Conservation (phyloP, 1,140 invertebrate species). For the Drosophila ananassae region DNA sequence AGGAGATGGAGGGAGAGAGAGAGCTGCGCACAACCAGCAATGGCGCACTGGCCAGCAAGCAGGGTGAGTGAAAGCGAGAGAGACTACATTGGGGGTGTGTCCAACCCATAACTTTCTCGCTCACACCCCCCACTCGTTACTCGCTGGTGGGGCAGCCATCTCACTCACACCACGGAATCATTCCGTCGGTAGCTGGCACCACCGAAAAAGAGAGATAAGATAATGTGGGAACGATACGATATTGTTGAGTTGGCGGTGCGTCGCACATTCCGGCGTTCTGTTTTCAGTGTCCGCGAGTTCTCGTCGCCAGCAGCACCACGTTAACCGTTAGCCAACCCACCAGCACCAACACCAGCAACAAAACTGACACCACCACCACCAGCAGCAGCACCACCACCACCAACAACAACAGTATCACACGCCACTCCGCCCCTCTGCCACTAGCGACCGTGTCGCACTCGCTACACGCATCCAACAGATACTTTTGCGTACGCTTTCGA, state of each 20-base stretch:
- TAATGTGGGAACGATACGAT: constrained; percentile 26
- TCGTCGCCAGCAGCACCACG: constrained; percentile 35
- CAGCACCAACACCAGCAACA: not conserved
- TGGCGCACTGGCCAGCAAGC: constrained; percentile 71
- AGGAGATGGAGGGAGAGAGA: constrained; percentile 11
- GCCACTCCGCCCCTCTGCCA: constrained; percentile 34
- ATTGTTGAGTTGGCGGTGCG: constrained; percentile 31
- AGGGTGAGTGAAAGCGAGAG: constrained; percentile 36
- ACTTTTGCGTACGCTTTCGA: constrained; percentile 76
- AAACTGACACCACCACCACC: constrained; percentile 4
- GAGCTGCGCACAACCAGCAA: constrained; percentile 61
- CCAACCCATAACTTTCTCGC: constrained; percentile 40
- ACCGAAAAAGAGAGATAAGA: constrained; percentile 65
- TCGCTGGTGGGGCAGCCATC: constrained; percentile 31
- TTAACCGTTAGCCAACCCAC: constrained; percentile 50
- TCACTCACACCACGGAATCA: constrained; percentile 32
- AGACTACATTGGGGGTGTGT: constrained; percentile 66
- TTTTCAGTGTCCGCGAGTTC: constrained; percentile 45
- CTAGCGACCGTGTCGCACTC: constrained; percentile 9
- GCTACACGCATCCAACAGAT: constrained; percentile 65
- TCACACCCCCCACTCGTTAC: constrained; percentile 59
- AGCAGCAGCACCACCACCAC: not conserved
- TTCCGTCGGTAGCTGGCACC: constrained; percentile 1
- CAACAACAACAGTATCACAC: not conserved
- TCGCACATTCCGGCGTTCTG: constrained; percentile 28